Evolutionary conservation across 2,113 vertebrate species (phyloP), one percentile per base, ranked within the genome.

Genomic region (Ursus arctos): DNA sequence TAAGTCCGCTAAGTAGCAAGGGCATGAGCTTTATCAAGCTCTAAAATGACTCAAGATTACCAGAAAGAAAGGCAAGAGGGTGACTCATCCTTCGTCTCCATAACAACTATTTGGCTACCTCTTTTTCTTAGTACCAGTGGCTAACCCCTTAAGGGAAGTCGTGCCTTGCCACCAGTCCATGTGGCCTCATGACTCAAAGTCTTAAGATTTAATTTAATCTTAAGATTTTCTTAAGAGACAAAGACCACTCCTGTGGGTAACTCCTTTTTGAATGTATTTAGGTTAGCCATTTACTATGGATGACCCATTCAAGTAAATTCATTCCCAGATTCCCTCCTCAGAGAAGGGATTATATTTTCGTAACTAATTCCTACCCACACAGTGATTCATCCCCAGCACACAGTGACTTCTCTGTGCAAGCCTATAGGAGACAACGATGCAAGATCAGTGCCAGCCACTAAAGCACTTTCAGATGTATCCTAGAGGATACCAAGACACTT

Each of bases 121-220:
- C 22, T 77, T 92, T 93, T 85, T 88, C 65, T 95, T 91, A 91
- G 22, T 59, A 94, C 21, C 69, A 92, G 31, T 19, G 33, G 80
- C 31, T 96, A 84, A 43, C 33, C 40, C 15, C 49, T 5, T 47
- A 6, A 55, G 24, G 77, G 33, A 33, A 59, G 28, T 13, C 7
- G 51, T 65, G 40, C 91, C 84, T 89, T 36, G 2, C 59, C 83
- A 0, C 67, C 79, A 33, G 21, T 31, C 21, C 85, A 67, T 67
- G 16, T 57, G 92, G 65, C 36, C 31, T 67, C 43, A 72, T 97
- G 98, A 98, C 84, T 98, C 97, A 98, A 61, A 55, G 65, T 95
- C 96, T 57, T 94, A 97, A 91, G 95, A 92, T 95, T 86, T 82
- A 89, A 43, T 6, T 43, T 43, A 43, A 43, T 43, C 43, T 43